phyloP scores from a whole-genome alignment of 2,797 vertebrate genomes.

The Microctenopoma stevenorrisi region DNA sequence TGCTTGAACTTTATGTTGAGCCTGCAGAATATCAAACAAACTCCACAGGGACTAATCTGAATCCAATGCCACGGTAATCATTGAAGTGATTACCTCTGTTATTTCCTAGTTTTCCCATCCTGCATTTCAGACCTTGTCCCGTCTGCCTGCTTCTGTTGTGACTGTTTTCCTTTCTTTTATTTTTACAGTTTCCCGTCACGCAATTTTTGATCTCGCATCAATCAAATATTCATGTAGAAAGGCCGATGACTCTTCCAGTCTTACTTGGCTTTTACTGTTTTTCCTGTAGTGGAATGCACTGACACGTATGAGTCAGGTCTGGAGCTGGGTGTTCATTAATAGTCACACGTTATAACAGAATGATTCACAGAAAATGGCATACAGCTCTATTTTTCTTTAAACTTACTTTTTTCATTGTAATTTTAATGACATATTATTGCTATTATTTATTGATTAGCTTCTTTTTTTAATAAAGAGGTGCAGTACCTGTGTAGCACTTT shows the following conservation, averaged over 20 bases:
- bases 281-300: conserved; percentile 25
- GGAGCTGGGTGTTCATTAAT: conserved; percentile 19
- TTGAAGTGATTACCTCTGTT: conserved; percentile 34
- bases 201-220: conserved; percentile 63
- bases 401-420: not conserved
- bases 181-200: conserved; percentile 39
- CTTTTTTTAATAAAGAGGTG: not conserved
- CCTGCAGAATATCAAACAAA: conserved; percentile 38
- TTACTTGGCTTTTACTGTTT: conserved; percentile 50
- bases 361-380: conserved; percentile 6
- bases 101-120: conserved; percentile 29
- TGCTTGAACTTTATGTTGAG: conserved; percentile 29
- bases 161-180: conserved; percentile 48
- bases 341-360: not conserved
- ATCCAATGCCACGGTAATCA: conserved; percentile 28
- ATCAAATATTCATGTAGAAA: conserved; percentile 66
- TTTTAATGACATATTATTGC: not conserved
- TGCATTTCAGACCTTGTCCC: conserved; percentile 4
- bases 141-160: conserved; percentile 19
- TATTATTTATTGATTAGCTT: no score
- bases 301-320: not conserved
- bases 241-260: conserved; percentile 42
- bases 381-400: not conserved
- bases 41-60: conserved; percentile 24
- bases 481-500: not conserved